These are phyloP conservation scores for Drosophila ezoana DNA, from an alignment of 2,888 invertebrate genomes.

Conservation along the genomic window DNA sequence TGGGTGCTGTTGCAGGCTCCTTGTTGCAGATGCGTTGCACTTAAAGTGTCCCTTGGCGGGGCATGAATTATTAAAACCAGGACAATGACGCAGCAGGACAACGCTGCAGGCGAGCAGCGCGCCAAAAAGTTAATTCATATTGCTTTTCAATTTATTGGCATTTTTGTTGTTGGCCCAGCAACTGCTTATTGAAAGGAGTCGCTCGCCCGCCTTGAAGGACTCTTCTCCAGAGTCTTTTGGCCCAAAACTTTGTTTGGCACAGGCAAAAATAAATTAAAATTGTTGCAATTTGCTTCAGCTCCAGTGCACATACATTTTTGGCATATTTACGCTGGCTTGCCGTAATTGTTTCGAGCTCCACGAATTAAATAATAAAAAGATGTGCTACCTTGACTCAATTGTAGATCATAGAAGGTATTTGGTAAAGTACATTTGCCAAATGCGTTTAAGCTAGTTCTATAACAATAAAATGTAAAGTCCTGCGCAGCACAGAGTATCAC, in stretches of 20 bases:
- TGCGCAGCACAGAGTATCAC: too few relatives aligned
- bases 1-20: conserved; percentile 36
- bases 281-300: conserved; percentile 53
- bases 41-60: conserved; percentile 64
- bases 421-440: too few relatives aligned
- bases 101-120: conserved; percentile 22
- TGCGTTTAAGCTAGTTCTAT: too few relatives aligned
- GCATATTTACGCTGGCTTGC: conserved; percentile 24
- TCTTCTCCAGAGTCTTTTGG: conserved; percentile 11
- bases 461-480: too few relatives aligned
- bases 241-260: conserved; percentile 36
- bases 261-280: conserved; percentile 68
- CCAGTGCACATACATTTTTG: conserved; percentile 31
- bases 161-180: conserved; percentile 42
- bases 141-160: conserved; percentile 76
- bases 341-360: conserved; percentile 16
- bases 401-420: neutral
- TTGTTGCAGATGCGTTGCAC: conserved; percentile 62
- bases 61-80: conserved; percentile 74
- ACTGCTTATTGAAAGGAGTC: conserved; percentile 53
- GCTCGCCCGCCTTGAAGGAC: conserved; percentile 13
- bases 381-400: conserved; percentile 1
- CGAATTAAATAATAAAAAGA: neutral
- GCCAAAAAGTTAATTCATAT: conserved; percentile 78
- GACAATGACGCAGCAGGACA: conserved; percentile 57